phyloP scores from a whole-genome alignment of 2,888 invertebrate species.

The Chrysopilus asiliformis region DNA sequence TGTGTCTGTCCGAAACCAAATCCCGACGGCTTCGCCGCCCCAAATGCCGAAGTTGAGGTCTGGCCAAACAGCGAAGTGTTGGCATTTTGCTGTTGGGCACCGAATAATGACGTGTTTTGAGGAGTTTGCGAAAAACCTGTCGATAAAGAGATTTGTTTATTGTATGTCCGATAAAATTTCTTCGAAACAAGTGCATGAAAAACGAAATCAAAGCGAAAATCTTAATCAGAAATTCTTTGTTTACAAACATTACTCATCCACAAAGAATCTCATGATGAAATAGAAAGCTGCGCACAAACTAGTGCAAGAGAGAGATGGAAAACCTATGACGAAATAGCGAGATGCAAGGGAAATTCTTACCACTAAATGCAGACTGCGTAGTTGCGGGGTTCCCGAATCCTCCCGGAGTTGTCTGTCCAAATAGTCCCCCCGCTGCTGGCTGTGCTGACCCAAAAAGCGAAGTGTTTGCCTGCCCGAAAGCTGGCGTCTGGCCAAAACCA shows the following conservation, averaged over 20 bases:
- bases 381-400: constrained; percentile 51
- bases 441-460: constrained; percentile 46
- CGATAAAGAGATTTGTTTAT: no score
- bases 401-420: constrained; percentile 47
- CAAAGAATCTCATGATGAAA: no score
- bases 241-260: no score
- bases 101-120: constrained; percentile 47
- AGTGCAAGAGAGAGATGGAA: no score
- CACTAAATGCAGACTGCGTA: constrained; percentile 29
- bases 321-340: no score
- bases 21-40: constrained; percentile 39
- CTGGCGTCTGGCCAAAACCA: constrained; percentile 52
- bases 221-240: not conserved
- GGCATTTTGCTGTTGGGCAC: constrained; percentile 35
- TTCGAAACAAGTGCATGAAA: no score
- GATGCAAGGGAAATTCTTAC: constrained; percentile 21
- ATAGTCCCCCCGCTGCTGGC: constrained; percentile 40
- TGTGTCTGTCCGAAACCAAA: constrained; percentile 32
- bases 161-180: no score
- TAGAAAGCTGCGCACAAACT: no score
- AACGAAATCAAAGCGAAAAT: not conserved
- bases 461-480: constrained; percentile 47
- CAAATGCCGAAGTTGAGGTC: constrained; percentile 44
- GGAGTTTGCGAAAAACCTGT: constrained; percentile 32
- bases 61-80: constrained; percentile 50